Conservation (phyloP, 2,797 vertebrate species). For the Sternarchorhynchus goeldii region DNA sequence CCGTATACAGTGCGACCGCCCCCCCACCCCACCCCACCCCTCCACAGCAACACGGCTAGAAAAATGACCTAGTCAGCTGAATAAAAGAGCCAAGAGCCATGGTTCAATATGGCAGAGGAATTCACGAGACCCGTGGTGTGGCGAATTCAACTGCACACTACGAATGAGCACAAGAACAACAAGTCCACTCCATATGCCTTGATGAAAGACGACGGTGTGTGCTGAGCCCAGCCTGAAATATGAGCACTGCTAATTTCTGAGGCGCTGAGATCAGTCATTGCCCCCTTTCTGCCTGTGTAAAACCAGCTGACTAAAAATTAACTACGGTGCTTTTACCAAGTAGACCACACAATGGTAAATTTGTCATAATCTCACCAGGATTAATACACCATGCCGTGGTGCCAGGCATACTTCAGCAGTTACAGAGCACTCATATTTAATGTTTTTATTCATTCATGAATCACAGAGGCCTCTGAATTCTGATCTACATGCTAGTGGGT, state of each 20-base stretch:
- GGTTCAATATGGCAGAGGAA: background rate
- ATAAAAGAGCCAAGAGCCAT: background rate
- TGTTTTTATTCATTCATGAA: constrained; percentile 35
- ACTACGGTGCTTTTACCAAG: constrained; percentile 6
- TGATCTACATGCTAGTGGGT: background rate
- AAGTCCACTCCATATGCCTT: background rate
- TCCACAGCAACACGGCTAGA: no score
- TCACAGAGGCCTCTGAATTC: constrained; percentile 20
- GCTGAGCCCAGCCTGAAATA: background rate
- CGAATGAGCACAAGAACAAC: background rate
- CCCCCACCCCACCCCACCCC: no score
- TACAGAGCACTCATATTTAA: constrained; percentile 23
- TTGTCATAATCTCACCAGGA: constrained; percentile 28
- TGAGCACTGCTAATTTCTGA: constrained; percentile 4
- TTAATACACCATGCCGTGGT: constrained; percentile 25
- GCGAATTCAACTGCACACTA: background rate
- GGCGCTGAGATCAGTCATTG: background rate
- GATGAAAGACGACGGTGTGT: background rate
- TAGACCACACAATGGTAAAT: constrained; percentile 21
- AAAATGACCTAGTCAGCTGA: no score
- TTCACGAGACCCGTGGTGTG: background rate
- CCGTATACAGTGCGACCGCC: no score
- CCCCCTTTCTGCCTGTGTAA: constrained; percentile 21
- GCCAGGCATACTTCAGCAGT: constrained; percentile 8
- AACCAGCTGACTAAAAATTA: constrained; percentile 14